phyloP scores from a whole-genome alignment of 2,113 vertebrate genomes.

The Microtus oregoni region DNA sequence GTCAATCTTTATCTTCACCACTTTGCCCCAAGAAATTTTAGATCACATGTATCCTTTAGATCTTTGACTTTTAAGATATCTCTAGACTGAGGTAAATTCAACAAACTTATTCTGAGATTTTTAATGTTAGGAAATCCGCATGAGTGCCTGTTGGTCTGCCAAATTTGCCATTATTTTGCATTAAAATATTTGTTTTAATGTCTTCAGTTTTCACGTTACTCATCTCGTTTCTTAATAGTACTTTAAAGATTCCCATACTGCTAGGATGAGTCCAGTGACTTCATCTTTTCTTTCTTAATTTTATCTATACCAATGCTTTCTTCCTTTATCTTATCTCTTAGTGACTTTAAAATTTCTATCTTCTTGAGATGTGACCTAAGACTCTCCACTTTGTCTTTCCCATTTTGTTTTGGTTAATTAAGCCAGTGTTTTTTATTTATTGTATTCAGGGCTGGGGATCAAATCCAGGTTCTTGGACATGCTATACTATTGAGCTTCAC shows the following conservation, averaged over 20 bases:
- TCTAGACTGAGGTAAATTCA: not conserved
- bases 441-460: not conserved
- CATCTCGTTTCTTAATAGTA: not conserved
- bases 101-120: not conserved
- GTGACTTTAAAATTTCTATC: not conserved
- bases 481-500: not conserved
- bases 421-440: not conserved
- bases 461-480: not conserved
- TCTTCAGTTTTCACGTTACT: not conserved
- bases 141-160: not conserved
- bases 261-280: not conserved
- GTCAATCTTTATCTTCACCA: not conserved
- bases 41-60: not conserved
- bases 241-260: not conserved
- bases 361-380: not conserved
- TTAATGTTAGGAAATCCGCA: not conserved
- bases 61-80: not conserved
- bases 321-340: constrained; percentile 2
- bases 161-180: not conserved
- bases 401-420: constrained; percentile 14
- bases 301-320: not conserved
- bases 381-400: not conserved
- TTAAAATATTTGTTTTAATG: not conserved
- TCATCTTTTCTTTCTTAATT: not conserved
- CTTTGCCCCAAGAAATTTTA: not conserved